Conservation (phyloP, 1,140 invertebrate genomes). For the Papilio helenus region DNA sequence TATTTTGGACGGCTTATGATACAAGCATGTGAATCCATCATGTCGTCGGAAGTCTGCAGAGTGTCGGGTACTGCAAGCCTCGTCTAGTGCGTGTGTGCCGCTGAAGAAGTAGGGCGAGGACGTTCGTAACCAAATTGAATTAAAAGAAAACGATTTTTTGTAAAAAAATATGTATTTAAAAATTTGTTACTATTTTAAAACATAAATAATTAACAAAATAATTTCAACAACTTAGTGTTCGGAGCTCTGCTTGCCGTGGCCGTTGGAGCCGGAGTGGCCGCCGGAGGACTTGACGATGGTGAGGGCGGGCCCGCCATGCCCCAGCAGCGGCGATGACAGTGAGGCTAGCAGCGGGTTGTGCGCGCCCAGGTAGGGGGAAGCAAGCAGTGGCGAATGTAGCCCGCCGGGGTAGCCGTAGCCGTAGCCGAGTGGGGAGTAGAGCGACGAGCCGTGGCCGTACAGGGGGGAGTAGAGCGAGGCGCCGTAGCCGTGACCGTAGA, state of each 20-base stretch:
- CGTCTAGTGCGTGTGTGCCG: no score
- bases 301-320: background rate
- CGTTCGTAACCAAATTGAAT: background rate
- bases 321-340: background rate
- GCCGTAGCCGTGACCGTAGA: background rate
- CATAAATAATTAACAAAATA: conserved; percentile 19
- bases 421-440: background rate
- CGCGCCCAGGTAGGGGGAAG: conserved; percentile 8
- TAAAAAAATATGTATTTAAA: conserved; percentile 23
- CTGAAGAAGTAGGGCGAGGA: background rate
- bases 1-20: background rate
- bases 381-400: background rate
- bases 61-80: no score
- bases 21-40: background rate
- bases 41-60: no score
- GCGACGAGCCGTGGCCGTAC: background rate
- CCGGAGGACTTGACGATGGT: conserved; percentile 3
- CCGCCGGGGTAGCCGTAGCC: background rate
- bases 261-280: background rate
- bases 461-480: conserved; percentile 1
- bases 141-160: background rate
- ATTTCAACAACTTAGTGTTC: background rate
- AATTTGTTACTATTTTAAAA: conserved; percentile 19
- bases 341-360: background rate
- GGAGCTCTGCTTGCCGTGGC: background rate